Evolutionary conservation across 2,888 invertebrate species (phyloP), one percentile per base, ranked within the genome.

Genomic region (Pterobdella sp.): DNA sequence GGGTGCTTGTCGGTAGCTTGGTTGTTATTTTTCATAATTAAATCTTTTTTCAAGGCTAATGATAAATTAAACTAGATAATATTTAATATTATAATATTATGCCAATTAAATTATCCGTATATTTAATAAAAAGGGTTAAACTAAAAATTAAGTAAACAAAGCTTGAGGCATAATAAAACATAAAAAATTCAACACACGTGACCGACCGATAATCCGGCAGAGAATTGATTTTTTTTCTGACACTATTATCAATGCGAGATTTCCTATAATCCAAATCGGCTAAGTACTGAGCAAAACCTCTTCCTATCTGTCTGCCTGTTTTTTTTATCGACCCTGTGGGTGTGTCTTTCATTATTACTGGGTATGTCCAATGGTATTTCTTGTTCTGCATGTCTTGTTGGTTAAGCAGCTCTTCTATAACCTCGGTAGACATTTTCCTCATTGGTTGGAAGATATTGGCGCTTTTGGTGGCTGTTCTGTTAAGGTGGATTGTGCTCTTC

Each of bases 221-320:
- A 84, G 94, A 92, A 83, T 94, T 93, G 77, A 94, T 84, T 81
- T 92, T 92, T 70, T 88, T 87, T 75, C 87, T 88, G 52, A 85
- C 81, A 52, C 91, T 88, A 87, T 81, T 80, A 73, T 76, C 88
- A 87, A 80, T 90, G 88, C 74, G 76, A 65, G 81, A 81, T 76
- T 81, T 80, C 83, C 81, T 78, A 72, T 82, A 80, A 68, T 81
- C 81, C 42, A 83, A 90, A 88, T 91, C 88, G 81, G 91, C 90
- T 81, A 90, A 87, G 79, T 89, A 87, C 72, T 91, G 87, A 18
- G 37, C 4, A 84, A 91, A 87, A 78, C 93, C 89, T 89, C 91
- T 88, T 80, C 92, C 90, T 83, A 89, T 91, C 83, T 90, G 90
- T 79, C 94, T 71, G 1, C 63, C 52, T 18, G 7, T 34, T 18